phyloP scores from a whole-genome alignment of 2,113 vertebrate species.

The Lycaon pictus region DNA sequence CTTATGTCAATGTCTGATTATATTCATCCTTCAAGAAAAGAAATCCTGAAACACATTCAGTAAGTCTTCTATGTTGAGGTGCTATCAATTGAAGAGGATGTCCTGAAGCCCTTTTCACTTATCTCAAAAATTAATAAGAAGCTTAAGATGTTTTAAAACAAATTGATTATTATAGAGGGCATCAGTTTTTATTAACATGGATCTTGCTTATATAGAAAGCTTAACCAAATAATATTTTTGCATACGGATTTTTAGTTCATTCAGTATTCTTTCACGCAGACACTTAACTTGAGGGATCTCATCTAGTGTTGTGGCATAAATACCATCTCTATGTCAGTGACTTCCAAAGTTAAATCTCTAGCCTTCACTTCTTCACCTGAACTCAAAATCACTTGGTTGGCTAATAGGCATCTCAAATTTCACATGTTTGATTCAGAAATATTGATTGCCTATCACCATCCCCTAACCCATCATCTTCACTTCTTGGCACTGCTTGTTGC shows the following conservation, averaged over 20 bases:
- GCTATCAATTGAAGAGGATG: not conserved
- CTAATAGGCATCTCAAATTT: not conserved
- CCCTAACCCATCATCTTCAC: not conserved
- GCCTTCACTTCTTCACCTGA: not conserved
- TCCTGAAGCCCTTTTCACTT: not conserved
- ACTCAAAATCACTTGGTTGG: not conserved
- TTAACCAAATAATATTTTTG: not conserved
- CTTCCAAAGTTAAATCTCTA: not conserved
- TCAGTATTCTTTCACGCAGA: not conserved
- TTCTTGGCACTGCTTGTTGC: not conserved
- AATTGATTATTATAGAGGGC: not conserved
- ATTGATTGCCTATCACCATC: not conserved
- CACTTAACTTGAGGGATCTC: not conserved
- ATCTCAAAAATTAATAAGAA: conserved; percentile 40
- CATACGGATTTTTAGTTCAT: not conserved
- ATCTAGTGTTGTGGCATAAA: not conserved
- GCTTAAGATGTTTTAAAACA: not conserved
- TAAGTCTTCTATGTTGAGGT: not conserved
- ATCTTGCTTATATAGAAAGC: not conserved
- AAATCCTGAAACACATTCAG: not conserved
- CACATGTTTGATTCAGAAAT: not conserved
- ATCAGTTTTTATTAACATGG: not conserved
- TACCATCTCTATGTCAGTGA: not conserved
- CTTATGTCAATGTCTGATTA: not conserved
- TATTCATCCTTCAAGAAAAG: not conserved